phyloP scores from a whole-genome alignment of 2,888 invertebrate genomes.

The Synanthedon myopaeformis region DNA sequence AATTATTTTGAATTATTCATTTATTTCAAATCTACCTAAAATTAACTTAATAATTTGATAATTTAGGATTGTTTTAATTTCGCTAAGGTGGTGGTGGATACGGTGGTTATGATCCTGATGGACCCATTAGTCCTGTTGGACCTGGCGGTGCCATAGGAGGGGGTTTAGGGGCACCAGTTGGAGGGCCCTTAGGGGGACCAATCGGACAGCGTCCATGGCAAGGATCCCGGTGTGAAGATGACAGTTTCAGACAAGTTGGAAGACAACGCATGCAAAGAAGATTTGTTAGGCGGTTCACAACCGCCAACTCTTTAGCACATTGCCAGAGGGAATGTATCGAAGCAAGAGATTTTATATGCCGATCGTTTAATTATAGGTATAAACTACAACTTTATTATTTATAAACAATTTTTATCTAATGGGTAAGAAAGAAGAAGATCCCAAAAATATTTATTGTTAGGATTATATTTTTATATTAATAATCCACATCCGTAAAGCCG shows the following conservation, averaged over 20 bases:
- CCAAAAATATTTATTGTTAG: too few relatives aligned
- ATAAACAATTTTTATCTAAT: background rate
- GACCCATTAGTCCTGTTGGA: conserved; percentile 40
- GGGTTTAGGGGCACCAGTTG: conserved; percentile 37
- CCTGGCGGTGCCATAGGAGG: conserved; percentile 32
- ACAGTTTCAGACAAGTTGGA: conserved; percentile 86
- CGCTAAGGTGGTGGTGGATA: conserved; percentile 18
- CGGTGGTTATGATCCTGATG: conserved; percentile 54
- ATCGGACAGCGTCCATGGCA: conserved; percentile 50
- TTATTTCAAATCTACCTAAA: too few relatives aligned
- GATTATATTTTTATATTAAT: too few relatives aligned
- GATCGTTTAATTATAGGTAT: conserved; percentile 91
- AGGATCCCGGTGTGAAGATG: conserved; percentile 82
- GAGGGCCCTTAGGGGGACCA: conserved; percentile 28
- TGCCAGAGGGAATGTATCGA: conserved; percentile 90
- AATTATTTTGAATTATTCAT: too few relatives aligned
- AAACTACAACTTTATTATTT: conserved; percentile 8
- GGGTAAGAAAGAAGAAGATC: too few relatives aligned
- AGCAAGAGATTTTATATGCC: conserved; percentile 84
- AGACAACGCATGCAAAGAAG: conserved; percentile 83
- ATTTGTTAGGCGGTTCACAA: conserved; percentile 79
- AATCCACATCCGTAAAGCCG: too few relatives aligned
- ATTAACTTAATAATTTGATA: too few relatives aligned
- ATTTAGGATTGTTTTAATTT: background rate
- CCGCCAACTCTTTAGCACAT: conserved; percentile 79